Evolutionary conservation across 2,113 vertebrate species (phyloP).

Genomic region (Catagonus wagneri): DNA sequence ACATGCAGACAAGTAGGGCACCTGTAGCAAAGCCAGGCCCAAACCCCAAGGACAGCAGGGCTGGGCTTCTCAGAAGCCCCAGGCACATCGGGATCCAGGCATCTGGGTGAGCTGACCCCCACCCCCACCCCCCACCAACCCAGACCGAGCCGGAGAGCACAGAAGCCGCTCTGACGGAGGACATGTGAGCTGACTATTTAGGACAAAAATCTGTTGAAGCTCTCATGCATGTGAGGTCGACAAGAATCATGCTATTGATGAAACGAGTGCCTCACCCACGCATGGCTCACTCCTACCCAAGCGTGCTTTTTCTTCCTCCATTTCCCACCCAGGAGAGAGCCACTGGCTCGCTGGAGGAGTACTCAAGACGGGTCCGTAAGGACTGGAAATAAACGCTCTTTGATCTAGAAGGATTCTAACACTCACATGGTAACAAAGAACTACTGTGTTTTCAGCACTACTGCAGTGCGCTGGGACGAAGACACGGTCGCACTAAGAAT

Average conservation of each 20-base stretch:
- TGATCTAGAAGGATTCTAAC: background rate
- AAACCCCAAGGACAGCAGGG: accelerated
- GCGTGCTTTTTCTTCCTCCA: background rate
- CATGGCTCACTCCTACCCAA: accelerated
- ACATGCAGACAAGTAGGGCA: no score
- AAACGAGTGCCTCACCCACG: no score
- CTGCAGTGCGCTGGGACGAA: accelerated
- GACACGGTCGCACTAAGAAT: background rate
- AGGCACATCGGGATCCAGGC: no score
- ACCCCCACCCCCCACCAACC: accelerated
- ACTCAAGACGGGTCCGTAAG: no score
- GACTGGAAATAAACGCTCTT: accelerated
- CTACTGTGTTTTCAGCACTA: accelerated
- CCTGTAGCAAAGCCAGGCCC: background rate
- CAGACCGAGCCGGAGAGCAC: accelerated
- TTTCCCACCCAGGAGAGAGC: no score
- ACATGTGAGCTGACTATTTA: no score
- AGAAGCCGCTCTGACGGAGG: background rate
- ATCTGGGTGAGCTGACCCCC: accelerated
- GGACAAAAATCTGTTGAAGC: no score
- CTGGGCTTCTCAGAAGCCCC: background rate
- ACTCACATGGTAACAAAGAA: background rate
- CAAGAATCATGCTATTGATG: no score
- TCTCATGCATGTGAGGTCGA: no score
- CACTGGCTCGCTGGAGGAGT: background rate